Evolutionary conservation across 2,797 vertebrate genomes (phyloP), one percentile per base, ranked within the genome.

Genomic region (Pseudochirops cupreus): DNA sequence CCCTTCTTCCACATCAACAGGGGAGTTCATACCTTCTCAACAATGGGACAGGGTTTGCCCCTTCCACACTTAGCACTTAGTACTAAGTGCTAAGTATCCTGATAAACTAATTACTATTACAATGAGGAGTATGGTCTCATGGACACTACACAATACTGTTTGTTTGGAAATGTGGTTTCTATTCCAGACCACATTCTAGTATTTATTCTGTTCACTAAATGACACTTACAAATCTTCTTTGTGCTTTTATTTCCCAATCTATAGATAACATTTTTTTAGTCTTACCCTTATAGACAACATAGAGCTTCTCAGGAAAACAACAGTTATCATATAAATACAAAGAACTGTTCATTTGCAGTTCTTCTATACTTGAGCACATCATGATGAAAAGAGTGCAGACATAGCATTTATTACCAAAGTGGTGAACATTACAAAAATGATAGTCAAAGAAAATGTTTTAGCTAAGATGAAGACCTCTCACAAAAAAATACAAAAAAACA

Each of bases 231-330:
- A 90, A 90, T 90, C 2, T 13, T 94, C 21, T 91, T 82, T 92
- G 82, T 50, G 52, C 55, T 93, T 92, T 90, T 74, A 90, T 90
- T 90, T 94, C 91, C 67, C 57, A 94, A 91, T 87, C 28, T n/a
- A 92, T 91, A 95, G 92, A 87, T 87, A 94, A 93, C 93, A 93
- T 39, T 0, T 1, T 53, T 91, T 55, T 90, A 56, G 46, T 93
- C 33, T 94, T 93, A 90, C 33, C 90, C 18, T 3, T 29, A 93
- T 28, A 21, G 55, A 24, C 92, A 90, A 28, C 59, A 52, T 46
- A 56, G n/a, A 0, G 91, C 13, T 24, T 90, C 16, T 39, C 39
- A 28, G 58, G 87, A 92, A 46, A 3, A 82, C 21, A 46, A 26
- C 5, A 11, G 39, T 21, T 74, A 16, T 74, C 16, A 21, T 6